Conservation (phyloP, 2,888 invertebrate species). For the Patella depressa region DNA sequence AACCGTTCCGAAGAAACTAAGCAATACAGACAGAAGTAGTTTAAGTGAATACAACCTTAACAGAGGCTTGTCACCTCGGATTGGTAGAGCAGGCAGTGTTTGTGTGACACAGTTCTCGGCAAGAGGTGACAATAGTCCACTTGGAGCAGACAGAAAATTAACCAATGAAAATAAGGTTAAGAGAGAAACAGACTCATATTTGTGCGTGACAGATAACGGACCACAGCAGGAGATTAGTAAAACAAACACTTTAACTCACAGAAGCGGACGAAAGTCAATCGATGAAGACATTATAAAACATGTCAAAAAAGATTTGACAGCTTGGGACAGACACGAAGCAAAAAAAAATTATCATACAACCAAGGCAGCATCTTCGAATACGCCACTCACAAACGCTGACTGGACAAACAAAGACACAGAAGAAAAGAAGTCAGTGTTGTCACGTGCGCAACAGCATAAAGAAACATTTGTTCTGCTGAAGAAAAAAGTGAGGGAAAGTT, state of each 20-base stretch:
- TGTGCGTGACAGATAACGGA: not conserved
- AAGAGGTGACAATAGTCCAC: not conserved
- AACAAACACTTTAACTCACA: not conserved
- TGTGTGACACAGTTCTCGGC: not conserved
- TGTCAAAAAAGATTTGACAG: not conserved
- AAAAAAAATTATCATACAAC: not conserved
- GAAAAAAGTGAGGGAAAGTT: not conserved
- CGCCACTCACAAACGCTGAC: not conserved
- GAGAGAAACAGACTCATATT: not conserved
- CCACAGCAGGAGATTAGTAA: not conserved
- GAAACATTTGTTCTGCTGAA: not conserved
- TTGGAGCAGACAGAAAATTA: not conserved
- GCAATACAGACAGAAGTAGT: no score
- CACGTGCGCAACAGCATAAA: not conserved
- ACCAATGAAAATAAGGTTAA: not conserved
- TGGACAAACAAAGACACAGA: not conserved
- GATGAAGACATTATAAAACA: not conserved
- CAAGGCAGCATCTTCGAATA: not conserved
- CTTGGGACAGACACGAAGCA: not conserved
- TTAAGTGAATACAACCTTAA: not conserved
- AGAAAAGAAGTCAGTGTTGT: not conserved
- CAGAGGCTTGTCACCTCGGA: not conserved
- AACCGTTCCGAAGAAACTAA: not conserved
- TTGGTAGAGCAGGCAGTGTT: not conserved
- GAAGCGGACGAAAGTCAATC: not conserved